Evolutionary conservation across 2,797 vertebrate species (phyloP).

Genomic region (Gobionotothen gibberifrons): DNA sequence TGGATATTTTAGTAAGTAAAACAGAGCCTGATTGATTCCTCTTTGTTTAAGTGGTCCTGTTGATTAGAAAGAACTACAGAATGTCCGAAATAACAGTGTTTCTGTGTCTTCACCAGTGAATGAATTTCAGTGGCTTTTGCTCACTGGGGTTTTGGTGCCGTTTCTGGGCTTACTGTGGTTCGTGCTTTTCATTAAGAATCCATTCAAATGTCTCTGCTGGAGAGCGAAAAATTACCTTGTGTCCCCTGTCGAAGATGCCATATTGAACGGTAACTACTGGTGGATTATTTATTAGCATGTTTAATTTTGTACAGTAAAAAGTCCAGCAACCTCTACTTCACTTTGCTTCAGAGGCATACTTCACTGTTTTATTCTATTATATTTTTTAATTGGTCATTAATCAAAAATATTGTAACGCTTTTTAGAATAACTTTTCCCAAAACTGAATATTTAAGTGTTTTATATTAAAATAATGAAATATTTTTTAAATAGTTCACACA

Average conservation of each 20-base stretch:
- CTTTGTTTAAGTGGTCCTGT: neutral
- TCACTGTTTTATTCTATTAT: too few species aligned
- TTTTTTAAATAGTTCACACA: neutral
- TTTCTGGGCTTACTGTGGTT: constrained; percentile 27
- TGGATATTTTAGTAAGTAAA: neutral
- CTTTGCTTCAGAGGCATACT: too few species aligned
- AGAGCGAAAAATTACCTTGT: constrained; percentile 16
- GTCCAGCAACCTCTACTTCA: neutral
- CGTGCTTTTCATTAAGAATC: constrained; percentile 5
- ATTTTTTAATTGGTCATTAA: too few species aligned
- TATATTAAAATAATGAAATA: neutral
- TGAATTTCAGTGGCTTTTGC: fast-evolving
- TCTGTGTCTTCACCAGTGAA: constrained; percentile 1
- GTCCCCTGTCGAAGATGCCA: neutral
- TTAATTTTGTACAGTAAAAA: neutral
- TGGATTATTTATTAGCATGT: neutral
- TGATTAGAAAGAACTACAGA: neutral
- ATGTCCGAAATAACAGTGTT: neutral
- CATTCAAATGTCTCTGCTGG: neutral
- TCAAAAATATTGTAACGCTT: too few species aligned
- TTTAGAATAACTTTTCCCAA: too few species aligned
- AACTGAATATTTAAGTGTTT: neutral
- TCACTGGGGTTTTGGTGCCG: neutral
- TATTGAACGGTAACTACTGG: constrained; percentile 44
- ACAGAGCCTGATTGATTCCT: neutral